phyloP scores from a whole-genome alignment of 2,113 vertebrate genomes.

The Diphyllodes magnificus region DNA sequence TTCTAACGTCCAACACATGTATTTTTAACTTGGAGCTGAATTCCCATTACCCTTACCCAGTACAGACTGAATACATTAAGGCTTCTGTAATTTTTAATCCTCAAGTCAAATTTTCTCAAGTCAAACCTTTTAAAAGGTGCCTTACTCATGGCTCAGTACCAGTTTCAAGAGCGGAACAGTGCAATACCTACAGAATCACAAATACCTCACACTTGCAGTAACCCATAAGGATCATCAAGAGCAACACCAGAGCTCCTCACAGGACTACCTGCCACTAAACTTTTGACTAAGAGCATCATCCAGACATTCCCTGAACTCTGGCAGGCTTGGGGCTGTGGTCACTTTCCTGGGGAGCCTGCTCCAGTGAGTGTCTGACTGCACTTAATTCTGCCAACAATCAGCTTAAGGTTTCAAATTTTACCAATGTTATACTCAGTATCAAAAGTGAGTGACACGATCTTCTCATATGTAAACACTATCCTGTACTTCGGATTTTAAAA shows the following conservation, averaged over 20 bases:
- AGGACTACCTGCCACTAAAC: background rate
- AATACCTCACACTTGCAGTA: accelerated
- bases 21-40: background rate
- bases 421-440: background rate
- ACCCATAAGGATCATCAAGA: accelerated
- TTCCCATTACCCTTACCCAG: background rate
- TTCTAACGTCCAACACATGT: accelerated
- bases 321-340: background rate
- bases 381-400: background rate
- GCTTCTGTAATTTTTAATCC: background rate
- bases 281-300: accelerated
- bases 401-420: background rate
- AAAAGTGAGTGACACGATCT: background rate
- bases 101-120: accelerated
- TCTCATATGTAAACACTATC: background rate
- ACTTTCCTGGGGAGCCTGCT: background rate
- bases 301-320: accelerated
- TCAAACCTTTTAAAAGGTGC: background rate
- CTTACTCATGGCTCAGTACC: background rate
- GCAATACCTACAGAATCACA: background rate
- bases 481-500: background rate
- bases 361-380: background rate
- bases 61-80: background rate
- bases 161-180: background rate
- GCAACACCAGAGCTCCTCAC: background rate